These are phyloP conservation scores for Gallinago jamesoni DNA, from an alignment of 2,113 vertebrate species.

Conservation along the genomic window DNA sequence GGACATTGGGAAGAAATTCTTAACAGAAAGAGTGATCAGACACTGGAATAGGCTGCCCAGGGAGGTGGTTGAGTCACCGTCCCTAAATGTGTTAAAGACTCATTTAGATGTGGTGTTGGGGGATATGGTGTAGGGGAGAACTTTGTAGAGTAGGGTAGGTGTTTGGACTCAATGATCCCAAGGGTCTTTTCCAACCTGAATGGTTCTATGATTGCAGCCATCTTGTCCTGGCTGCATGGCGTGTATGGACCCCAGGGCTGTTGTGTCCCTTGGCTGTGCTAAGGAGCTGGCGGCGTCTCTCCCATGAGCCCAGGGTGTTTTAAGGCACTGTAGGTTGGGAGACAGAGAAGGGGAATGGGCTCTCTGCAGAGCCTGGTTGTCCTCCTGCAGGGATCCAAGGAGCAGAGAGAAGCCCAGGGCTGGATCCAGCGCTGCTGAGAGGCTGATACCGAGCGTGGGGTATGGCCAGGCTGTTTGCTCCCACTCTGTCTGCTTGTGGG, in stretches of 20 bases:
- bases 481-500: fast-evolving
- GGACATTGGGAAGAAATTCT: too few species aligned
- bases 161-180: too few species aligned
- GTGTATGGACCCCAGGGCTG: background rate
- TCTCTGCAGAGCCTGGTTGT: background rate
- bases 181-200: too few species aligned
- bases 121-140: too few species aligned
- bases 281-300: background rate
- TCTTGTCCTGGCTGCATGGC: background rate
- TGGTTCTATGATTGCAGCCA: too few species aligned
- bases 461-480: background rate
- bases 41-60: too few species aligned
- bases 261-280: fast-evolving
- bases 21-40: too few species aligned
- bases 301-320: fast-evolving
- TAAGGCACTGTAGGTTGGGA: background rate
- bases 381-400: background rate
- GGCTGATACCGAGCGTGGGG: fast-evolving
- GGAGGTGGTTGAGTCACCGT: too few species aligned
- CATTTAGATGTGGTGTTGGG: too few species aligned
- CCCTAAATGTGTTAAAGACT: too few species aligned
- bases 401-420: background rate
- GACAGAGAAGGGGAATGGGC: background rate
- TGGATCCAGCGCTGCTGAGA: background rate
- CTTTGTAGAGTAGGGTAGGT: too few species aligned